Base-by-base conservation (phyloP, 2,797 vertebrate genomes). In the Melopsittacus undulatus region DNA sequence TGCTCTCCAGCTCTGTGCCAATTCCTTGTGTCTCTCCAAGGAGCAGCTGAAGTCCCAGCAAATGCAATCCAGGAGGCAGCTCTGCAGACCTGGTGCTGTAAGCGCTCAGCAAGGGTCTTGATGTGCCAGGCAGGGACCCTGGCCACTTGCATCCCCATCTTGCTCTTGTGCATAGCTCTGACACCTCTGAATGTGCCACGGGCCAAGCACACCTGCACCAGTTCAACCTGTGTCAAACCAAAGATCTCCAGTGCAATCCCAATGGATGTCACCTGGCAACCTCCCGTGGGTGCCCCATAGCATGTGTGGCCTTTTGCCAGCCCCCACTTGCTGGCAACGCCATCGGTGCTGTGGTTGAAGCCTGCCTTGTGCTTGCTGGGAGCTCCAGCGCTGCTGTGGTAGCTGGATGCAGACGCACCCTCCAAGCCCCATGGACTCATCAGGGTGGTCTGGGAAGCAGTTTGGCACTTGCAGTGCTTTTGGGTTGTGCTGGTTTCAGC, bases 91-190 rank as follows among this genome's bases (percentile, higher is more conserved):
- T 1, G 1, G 27, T 2, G 4, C 51, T 22, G 10, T n/a, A 22
- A 32, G 29, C 2, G 0, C 43, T 10, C 0, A 0, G n/a, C 30
- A 17, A 48, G 80, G 29, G 34, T 26, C 32, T 56, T 22, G 32
- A n/a, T 22, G 54, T n/a, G 54, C 52, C 52, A 56, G 52, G 54
- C 54, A 56, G 54, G 54, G n/a, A 34, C 11, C 45, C 66, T 13
- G 43, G 52, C 51, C 70, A 63, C 20, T 52, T n/a, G 59, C 38
- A 48, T 10, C 24, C 82, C 54, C 61, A 46, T 29, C 24, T 51
- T 3, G 1, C 43, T 56, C 27, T 8, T 15, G 18, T 11, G 48
- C 46, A 16, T 0, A 1, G 22, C 38, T 52, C 48, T 76, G 61
- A n/a, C 75, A 36, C 13, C 74, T 36, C 36, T 34, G 56, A 51